phyloP scores from a whole-genome alignment of 2,888 invertebrate genomes.

The Shargacucullia verbasci region DNA sequence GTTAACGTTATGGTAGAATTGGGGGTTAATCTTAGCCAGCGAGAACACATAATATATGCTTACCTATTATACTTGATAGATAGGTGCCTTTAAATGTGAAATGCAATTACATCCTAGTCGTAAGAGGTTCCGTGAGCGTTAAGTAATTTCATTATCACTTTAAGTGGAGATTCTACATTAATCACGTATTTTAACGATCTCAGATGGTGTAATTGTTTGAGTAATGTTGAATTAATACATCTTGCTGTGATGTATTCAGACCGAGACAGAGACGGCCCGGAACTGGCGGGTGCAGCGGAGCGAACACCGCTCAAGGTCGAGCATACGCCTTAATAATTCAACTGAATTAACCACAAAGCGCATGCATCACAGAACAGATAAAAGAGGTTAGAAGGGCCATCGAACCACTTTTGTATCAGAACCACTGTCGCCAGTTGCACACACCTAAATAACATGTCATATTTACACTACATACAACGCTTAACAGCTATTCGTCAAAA shows the following conservation, averaged over 20 bases:
- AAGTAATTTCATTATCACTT: constrained; percentile 19
- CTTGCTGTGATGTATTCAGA: constrained; percentile 71
- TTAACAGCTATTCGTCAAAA: no score
- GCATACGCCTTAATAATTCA: constrained; percentile 70
- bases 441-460: no score
- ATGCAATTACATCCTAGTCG: no score
- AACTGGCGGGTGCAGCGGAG: constrained; percentile 76
- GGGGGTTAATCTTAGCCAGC: no score
- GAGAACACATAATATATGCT: no score
- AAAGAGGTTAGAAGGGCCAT: no score
- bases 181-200: constrained; percentile 20
- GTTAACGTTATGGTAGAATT: no score
- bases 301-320: constrained; percentile 78
- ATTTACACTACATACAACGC: no score
- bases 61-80: no score
- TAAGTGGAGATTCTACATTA: constrained; percentile 13
- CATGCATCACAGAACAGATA: constrained; percentile 56
- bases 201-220: constrained; percentile 57
- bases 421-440: no score
- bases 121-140: constrained; percentile 17
- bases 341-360: constrained; percentile 62
- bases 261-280: constrained; percentile 78
- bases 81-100: no score
- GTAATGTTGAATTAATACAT: constrained; percentile 71
- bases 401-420: no score